These are phyloP conservation scores for Rhyacophila brunnea DNA, from an alignment of 1,140 invertebrate genomes.

Conservation along the genomic window DNA sequence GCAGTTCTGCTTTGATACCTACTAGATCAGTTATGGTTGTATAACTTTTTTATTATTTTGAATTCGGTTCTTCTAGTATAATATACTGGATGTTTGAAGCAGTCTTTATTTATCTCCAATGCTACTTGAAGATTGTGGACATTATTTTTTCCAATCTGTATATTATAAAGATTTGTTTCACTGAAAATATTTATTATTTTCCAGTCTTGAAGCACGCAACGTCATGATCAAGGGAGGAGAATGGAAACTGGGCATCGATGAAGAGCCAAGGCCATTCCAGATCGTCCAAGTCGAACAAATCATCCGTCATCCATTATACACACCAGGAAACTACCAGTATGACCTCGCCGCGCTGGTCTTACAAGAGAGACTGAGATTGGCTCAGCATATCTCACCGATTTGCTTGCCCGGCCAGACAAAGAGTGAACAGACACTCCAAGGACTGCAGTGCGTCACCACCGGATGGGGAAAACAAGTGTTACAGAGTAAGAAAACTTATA, in stretches of 20 bases:
- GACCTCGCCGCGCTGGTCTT: constrained; percentile 74
- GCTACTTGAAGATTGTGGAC: too few relatives aligned
- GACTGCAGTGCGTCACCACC: constrained; percentile 65
- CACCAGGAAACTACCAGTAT: constrained; percentile 59
- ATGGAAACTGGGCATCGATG: constrained; percentile 80
- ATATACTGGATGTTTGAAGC: too few relatives aligned
- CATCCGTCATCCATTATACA: constrained; percentile 70
- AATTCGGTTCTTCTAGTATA: too few relatives aligned
- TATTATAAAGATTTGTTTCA: too few relatives aligned
- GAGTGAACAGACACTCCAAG: constrained; percentile 44
- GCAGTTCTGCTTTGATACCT: too few relatives aligned
- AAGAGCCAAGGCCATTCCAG: constrained; percentile 77
- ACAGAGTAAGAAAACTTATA: constrained; percentile 59
- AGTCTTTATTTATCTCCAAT: too few relatives aligned
- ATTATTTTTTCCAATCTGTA: too few relatives aligned
- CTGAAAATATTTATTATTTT: constrained; percentile 23
- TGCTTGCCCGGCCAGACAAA: constrained; percentile 60
- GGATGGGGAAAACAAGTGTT: constrained; percentile 80
- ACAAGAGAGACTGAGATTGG: constrained; percentile 60
- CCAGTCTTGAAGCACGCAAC: constrained; percentile 61
- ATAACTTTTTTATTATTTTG: too few relatives aligned
- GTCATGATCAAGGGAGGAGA: constrained; percentile 78
- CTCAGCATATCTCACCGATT: constrained; percentile 71
- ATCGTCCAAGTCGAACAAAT: constrained; percentile 69
- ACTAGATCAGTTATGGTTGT: too few relatives aligned